Base-by-base conservation (phyloP, 2,888 invertebrate genomes). In the Caenorhabditis angaria region DNA sequence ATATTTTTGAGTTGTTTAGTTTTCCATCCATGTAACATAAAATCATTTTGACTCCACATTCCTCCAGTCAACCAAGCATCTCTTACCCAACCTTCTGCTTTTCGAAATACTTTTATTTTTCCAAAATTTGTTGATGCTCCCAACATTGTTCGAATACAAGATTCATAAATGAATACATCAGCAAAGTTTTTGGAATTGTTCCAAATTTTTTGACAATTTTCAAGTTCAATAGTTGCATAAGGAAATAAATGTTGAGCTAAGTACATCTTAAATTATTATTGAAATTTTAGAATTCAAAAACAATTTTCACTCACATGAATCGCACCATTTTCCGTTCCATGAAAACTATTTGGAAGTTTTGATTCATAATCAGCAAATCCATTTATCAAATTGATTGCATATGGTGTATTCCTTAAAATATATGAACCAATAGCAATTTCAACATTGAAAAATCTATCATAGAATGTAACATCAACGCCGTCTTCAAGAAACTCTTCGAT, bases 101-200 rank as follows among this genome's bases (percentile, higher is more conserved):
- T 80, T 59, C 25, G 48, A 59, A 71, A 65, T 10, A 80, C 65
- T 55, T 68, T 47, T 0, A 80, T 59, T 53, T 65, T 70, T 27
- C 69, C 80, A 24, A 77, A 66, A 35, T 76, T 66, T 0, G 65
- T 67, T 12, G 54, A 41, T 0, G 60, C 57, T 27, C 85, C 83
- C 8, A 85, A 63, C 20, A 85, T 66, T 3, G 63, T 55, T 57
- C 81, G 66, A 6, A 72, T 66, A 53, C 85, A 85, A 1, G 83
- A 73, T 65, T 83, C 82, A 62, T 76, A 85, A 24, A 67, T 68
- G 61, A 81, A 80, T 10, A 85, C 61, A 56, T 78, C 81, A 3
- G 51, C 72, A 61, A 59, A 82, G 48, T 66, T 35, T 12, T 58
- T 66, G 0, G 81, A 81, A n/a, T 59, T 62, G 10, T 61, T 62